Evolutionary conservation across 2,888 invertebrate genomes (phyloP).

Genomic region (Myathropa florea): DNA sequence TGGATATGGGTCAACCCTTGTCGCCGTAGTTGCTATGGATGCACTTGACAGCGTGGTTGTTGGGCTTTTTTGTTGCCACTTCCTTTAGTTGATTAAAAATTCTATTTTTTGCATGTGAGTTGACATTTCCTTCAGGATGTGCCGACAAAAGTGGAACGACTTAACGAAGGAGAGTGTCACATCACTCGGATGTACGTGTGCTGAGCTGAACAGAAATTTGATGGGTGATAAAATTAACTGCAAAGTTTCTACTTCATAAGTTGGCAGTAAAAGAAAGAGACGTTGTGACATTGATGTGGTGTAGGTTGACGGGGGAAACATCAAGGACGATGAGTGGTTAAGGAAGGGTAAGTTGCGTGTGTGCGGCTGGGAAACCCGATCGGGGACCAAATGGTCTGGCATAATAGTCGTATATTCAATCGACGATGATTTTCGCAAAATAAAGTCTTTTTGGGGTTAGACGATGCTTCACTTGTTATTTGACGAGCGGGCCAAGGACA

Average conservation of each 20-base stretch:
- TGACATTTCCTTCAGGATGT: neutral
- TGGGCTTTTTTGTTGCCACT: neutral
- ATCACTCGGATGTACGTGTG: neutral
- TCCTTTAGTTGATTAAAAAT: slow-evolving; percentile 3
- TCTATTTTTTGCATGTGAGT: slow-evolving; percentile 14
- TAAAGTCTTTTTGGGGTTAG: too few relatives aligned
- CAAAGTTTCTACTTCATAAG: neutral
- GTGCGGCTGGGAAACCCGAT: neutral
- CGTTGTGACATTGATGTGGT: neutral
- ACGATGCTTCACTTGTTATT: too few relatives aligned
- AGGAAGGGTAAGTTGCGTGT: neutral
- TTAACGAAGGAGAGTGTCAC: neutral
- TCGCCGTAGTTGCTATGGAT: neutral
- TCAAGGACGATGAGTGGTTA: neutral
- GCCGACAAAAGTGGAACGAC: neutral
- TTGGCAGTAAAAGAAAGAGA: neutral
- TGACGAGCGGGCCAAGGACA: too few relatives aligned
- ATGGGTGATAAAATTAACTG: neutral
- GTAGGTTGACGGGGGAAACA: neutral
- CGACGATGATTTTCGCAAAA: too few relatives aligned
- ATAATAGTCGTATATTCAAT: too few relatives aligned
- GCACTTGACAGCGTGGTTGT: neutral
- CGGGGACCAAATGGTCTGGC: too few relatives aligned
- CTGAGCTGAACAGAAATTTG: neutral
- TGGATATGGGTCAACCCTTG: slow-evolving; percentile 6